These are phyloP conservation scores for Emydura subglobosa DNA, from an alignment of 2,113 vertebrate species.

Conservation along the genomic window DNA sequence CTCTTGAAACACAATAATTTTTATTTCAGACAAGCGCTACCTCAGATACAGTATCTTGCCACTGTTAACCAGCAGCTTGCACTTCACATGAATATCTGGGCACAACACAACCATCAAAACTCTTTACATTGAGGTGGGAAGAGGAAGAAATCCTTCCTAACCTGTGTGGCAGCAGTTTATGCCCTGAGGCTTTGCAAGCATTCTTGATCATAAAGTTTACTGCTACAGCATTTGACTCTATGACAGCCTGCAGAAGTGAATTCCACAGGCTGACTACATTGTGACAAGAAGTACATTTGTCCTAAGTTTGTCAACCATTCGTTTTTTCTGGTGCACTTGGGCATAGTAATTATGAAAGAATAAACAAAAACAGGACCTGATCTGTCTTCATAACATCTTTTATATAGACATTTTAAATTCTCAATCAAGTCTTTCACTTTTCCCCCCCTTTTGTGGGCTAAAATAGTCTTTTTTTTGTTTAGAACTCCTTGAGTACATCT, in stretches of 20 bases:
- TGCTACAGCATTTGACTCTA: background rate
- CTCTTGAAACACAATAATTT: background rate
- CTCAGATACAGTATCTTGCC: background rate
- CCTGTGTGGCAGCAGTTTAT: background rate
- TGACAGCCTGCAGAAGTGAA: background rate
- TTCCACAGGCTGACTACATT: background rate
- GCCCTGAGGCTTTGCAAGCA: background rate
- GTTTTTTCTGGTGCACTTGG: background rate
- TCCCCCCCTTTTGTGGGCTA: background rate
- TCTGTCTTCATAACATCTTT: background rate
- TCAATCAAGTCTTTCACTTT: background rate
- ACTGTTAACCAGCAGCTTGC: fast-evolving
- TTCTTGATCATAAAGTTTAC: background rate
- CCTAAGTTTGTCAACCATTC: background rate
- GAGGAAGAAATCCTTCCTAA: background rate
- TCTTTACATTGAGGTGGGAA: background rate
- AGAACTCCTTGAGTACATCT: background rate
- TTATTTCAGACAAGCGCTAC: background rate
- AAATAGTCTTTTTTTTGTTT: background rate
- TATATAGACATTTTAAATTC: background rate
- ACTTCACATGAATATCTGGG: background rate
- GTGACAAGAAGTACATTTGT: background rate
- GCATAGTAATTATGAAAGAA: background rate
- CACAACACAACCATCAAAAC: background rate
- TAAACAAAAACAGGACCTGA: background rate